A percentile compares a stretch with the other conserved stretches of the same genome.
These are phyloP conservation scores for Cyanoderma ruficeps DNA, from an alignment of 2,113 vertebrate genomes.

Conservation along the genomic window DNA sequence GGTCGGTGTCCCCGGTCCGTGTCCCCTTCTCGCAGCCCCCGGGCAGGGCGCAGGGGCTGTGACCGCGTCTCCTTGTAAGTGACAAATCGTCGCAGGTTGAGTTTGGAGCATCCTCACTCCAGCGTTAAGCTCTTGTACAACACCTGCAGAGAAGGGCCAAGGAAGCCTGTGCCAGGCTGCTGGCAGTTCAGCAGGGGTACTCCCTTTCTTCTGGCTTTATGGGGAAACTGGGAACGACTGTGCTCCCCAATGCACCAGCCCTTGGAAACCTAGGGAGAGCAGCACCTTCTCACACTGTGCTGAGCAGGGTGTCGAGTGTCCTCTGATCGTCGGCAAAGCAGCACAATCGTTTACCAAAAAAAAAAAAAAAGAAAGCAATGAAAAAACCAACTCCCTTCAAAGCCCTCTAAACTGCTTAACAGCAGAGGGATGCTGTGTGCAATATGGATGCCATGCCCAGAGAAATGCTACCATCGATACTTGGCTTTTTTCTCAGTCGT, in stretches of 20 bases:
- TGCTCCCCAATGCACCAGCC: rapidly evolving
- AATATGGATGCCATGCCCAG: neutral
- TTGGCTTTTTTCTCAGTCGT: neutral
- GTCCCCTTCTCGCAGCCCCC: neutral
- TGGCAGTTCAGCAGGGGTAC: neutral
- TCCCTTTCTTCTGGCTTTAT: neutral
- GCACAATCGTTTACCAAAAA: neutral
- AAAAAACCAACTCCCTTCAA: neutral
- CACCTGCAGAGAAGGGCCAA: neutral
- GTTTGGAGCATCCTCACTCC: neutral
- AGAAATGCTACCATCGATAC: neutral
- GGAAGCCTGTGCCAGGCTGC: neutral
- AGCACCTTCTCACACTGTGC: neutral
- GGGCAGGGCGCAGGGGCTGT: neutral
- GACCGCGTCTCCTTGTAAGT: neutral
- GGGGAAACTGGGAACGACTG: neutral
- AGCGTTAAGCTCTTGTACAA: neutral
- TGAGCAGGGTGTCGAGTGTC: neutral
- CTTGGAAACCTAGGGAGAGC: neutral
- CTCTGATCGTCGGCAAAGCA: rapidly evolving
- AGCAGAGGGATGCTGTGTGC: neutral
- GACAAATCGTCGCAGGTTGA: neutral
- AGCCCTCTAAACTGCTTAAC: neutral
- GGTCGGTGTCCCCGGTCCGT: rapidly evolving
- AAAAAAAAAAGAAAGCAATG: neutral